phyloP scores from a whole-genome alignment of 2,113 vertebrate genomes.

The Manacus vitellinus region DNA sequence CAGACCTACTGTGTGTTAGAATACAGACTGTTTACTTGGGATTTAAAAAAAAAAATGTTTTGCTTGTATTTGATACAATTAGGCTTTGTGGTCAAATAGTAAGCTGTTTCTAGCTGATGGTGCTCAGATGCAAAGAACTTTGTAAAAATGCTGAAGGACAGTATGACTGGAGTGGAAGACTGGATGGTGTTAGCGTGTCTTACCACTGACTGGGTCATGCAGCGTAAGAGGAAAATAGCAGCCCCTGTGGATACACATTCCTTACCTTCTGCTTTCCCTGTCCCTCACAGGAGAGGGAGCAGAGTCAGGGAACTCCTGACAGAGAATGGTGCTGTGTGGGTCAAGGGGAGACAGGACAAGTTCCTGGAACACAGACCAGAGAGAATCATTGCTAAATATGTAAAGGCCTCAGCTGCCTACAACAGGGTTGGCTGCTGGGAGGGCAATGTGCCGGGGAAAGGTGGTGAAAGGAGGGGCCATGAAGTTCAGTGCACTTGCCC shows the following conservation, averaged over 20 bases:
- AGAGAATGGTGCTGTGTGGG: background rate
- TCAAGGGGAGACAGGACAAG: background rate
- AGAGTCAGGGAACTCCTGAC: background rate
- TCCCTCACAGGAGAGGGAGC: background rate
- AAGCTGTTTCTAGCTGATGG: background rate
- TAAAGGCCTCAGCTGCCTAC: background rate
- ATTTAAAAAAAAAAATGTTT: slow-evolving; percentile 47
- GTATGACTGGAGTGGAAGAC: background rate
- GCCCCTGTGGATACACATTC: background rate
- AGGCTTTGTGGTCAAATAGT: background rate
- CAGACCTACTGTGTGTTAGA: slow-evolving; percentile 88
- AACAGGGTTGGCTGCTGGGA: background rate
- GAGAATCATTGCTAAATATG: background rate
- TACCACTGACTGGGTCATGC: fast-evolving
- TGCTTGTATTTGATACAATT: slow-evolving; percentile 40
- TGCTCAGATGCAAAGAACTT: background rate
- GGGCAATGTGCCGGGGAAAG: background rate
- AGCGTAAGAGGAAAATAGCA: background rate
- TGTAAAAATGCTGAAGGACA: background rate
- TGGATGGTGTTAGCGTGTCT: background rate
- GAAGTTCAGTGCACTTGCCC: background rate
- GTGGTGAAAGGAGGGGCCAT: background rate
- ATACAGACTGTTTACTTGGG: slow-evolving; percentile 87
- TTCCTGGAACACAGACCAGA: background rate
- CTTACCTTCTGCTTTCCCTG: background rate